Base-by-base conservation (phyloP, 2,113 vertebrate species). In the Tamias sibiricus region DNA sequence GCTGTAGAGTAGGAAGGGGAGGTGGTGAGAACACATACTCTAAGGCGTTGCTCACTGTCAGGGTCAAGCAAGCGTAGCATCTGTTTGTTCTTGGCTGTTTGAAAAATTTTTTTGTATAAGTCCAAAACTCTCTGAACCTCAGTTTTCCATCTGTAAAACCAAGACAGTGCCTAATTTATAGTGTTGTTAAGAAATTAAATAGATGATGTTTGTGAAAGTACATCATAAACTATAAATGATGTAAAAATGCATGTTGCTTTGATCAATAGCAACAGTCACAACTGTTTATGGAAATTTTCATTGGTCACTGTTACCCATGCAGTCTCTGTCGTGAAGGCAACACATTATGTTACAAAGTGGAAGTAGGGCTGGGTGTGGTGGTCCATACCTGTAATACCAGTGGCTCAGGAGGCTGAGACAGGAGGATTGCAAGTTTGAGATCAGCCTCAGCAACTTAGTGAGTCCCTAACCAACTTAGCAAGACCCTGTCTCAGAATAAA, bases 21-120 rank as follows among this genome's bases (percentile, higher is more conserved):
- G 35, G 11, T 6, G 2, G 17, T 7, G 2, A 35, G 14, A 40
- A 47, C 54, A 84, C 22, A 32, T 14, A 44, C 30, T 84, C 49
- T 54, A 40, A 64, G 42, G 54, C 49, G 8, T 8, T 1, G 1
- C n/a, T 91, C 16, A 12, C 26, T 32, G 17, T 9, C 62, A 57
- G 69, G 22, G 11, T 75, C 6, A 0, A 3, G 1, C 11, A 54
- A 52, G 35, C 8, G 6, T 32, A n/a, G 11, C 19, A 2, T 44
- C 68, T 20, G 0, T 12, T 8, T 69, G 79, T 19, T 5, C 4
- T 35, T 26, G 64, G 30, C 42, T 80, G 30, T 7, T 47, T 28
- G 35, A 76, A 7, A 62, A 37, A 22, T 49, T 87, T 87, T 87
- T 68, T 32, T 54, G 2, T 47, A 40, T 8, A 47, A n/a, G 17